A percentile compares a stretch with the other conserved stretches of the same genome.
These are phyloP conservation scores for Harpagifer antarcticus DNA, from an alignment of 2,797 vertebrate species.

Conservation along the genomic window DNA sequence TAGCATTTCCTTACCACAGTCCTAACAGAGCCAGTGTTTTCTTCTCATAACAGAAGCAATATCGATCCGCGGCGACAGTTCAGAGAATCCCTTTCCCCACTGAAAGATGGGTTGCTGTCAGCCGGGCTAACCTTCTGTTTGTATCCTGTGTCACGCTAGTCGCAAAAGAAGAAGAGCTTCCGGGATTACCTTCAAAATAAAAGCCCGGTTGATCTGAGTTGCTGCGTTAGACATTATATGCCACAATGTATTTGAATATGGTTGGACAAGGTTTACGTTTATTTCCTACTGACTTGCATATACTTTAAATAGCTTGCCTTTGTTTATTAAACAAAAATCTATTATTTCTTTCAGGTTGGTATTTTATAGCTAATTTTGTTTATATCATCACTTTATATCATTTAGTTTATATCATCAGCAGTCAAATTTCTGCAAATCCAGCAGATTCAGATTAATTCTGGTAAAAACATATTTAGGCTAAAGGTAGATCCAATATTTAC, in stretches of 20 bases:
- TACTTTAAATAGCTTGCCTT: not conserved
- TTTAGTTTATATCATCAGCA: not conserved
- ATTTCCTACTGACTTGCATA: constrained; percentile 2
- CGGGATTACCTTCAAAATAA: constrained; percentile 47
- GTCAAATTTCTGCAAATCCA: not conserved
- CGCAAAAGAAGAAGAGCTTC: not conserved
- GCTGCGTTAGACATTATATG: no score
- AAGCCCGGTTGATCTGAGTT: not conserved
- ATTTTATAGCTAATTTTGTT: not conserved
- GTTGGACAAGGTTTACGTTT: not conserved
- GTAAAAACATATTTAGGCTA: no score
- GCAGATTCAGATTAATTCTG: not conserved
- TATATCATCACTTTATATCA: no score
- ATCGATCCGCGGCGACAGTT: not conserved
- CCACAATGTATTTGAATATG: not conserved
- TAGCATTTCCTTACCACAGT: constrained; percentile 60
- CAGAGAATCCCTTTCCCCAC: not conserved
- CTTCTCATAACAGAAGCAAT: constrained; percentile 70
- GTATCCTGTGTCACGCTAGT: constrained; percentile 21
- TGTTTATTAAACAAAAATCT: not conserved
- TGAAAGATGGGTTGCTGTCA: constrained; percentile 27
- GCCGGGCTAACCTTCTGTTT: constrained; percentile 64
- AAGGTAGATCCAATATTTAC: no score
- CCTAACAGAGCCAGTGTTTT: constrained; percentile 11
- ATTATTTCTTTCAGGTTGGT: no score